phyloP scores from a whole-genome alignment of 2,797 vertebrate genomes.

The Epinephelus malabaricus region DNA sequence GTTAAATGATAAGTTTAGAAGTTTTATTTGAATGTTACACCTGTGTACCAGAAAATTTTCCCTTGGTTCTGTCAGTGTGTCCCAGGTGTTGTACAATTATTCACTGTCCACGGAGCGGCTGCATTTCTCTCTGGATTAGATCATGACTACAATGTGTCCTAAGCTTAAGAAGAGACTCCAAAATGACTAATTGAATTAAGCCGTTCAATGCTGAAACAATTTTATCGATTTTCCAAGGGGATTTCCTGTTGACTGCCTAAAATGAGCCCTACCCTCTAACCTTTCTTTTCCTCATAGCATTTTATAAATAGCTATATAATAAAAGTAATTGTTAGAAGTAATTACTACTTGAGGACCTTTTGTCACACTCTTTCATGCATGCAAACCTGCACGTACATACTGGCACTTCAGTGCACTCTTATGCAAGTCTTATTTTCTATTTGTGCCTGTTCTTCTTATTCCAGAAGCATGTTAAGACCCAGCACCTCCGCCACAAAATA shows the following conservation, averaged over 20 bases:
- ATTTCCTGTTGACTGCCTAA: neutral
- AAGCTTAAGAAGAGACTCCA: neutral
- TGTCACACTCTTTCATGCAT: neutral
- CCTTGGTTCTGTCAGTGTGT: neutral
- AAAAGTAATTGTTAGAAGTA: neutral
- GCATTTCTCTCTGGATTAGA: neutral
- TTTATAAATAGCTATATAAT: constrained; percentile 4
- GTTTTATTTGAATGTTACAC: constrained; percentile 2
- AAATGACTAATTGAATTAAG: neutral
- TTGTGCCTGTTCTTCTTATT: constrained; percentile 22
- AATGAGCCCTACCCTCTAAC: neutral
- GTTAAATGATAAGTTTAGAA: too few relatives aligned
- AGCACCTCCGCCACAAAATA: neutral
- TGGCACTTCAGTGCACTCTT: neutral
- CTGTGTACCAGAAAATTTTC: neutral
- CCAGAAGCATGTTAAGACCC: constrained; percentile 25
- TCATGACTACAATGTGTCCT: neutral
- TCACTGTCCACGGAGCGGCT: constrained; percentile 5
- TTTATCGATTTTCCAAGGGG: neutral
- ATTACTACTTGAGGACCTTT: neutral
- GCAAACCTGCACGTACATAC: neutral
- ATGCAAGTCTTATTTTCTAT: neutral
- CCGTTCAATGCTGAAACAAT: constrained; percentile 7
- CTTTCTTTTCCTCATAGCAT: neutral
- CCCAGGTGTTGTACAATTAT: constrained; percentile 14